Base-by-base conservation (phyloP, 2,888 invertebrate genomes). In the Pseudococcus jackbeardsleyi region DNA sequence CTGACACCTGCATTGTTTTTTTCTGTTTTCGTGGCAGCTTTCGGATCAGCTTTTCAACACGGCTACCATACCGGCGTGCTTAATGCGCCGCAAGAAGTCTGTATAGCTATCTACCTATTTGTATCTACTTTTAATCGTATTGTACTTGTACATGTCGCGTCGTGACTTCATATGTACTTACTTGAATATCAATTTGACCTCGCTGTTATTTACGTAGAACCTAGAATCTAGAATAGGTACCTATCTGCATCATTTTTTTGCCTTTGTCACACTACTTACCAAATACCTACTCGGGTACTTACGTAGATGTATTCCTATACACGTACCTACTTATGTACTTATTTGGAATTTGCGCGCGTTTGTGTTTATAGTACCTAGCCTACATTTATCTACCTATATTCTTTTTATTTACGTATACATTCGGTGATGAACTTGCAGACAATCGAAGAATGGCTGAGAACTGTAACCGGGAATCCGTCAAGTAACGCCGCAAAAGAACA, bases 31-130 rank as follows among this genome's bases (percentile, higher is more conserved):
- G 96, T 96, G 0, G 95, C 96, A 0, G 96, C 96, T 0, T 93
- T 98, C 90, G 97, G 97, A 90, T 96, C 97, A 0, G 95, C 96
- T 19, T 98, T 98, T 92, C 96, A 98, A 91, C 98, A 98, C 92
- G 98, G 98, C 0, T 98, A 97, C 93, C 97, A 98, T 91, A 97
- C 97, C 0, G 98, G 98, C 4, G 97, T 97, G 0, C 93, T 98
- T 89, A 98, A 98, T 91, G 95, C 96, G 33, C 97, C 98, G 0
- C 95, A 95, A 91, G 91, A 92, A 90, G 97, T 97, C 93, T 93
- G 93, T 88, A 42, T 46, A 88, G 17, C 17, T 42, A 39, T 17
- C 17, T 17, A 54, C n/a, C 12, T n/a, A 54, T 6, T n/a, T 17
- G 2, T 54, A 54, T 54, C 7, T 7, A 54, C 54, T n/a, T n/a